These are phyloP conservation scores for Onychostoma macrolepis DNA, from an alignment of 2,113 vertebrate genomes.

Conservation along the genomic window DNA sequence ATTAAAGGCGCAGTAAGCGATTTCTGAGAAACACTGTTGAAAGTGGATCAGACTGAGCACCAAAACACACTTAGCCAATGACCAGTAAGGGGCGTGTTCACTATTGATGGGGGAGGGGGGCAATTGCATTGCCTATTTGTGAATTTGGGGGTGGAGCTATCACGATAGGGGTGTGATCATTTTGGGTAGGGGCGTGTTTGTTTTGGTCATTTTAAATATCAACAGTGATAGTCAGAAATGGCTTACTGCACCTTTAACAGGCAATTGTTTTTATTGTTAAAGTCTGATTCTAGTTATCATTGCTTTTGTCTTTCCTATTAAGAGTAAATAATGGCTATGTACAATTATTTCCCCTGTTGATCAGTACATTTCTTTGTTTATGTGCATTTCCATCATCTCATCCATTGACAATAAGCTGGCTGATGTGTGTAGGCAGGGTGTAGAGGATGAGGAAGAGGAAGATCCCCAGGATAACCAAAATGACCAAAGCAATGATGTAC, in stretches of 20 bases:
- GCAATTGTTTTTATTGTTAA: background rate
- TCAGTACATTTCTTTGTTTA: background rate
- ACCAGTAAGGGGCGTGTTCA: no score
- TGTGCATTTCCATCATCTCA: conserved; percentile 60
- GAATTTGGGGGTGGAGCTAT: no score
- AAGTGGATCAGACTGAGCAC: no score
- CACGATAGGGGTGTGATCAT: no score
- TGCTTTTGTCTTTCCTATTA: background rate
- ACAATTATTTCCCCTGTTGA: background rate
- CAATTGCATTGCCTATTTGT: no score
- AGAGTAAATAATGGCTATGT: background rate
- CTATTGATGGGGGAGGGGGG: no score
- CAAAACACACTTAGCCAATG: no score
- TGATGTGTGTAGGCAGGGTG: conserved; percentile 88
- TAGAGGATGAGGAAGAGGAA: conserved; percentile 90
- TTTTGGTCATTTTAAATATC: no score
- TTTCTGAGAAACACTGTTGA: no score
- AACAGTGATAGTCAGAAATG: no score
- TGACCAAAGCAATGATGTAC: conserved; percentile 82
- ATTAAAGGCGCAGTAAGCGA: background rate
- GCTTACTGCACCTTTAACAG: background rate
- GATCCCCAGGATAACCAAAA: conserved; percentile 78
- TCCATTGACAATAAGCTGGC: conserved; percentile 81
- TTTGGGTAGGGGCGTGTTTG: no score
- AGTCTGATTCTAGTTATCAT: background rate